Conservation (phyloP, 2,888 invertebrate genomes). For the Dromius quadrimaculatus region DNA sequence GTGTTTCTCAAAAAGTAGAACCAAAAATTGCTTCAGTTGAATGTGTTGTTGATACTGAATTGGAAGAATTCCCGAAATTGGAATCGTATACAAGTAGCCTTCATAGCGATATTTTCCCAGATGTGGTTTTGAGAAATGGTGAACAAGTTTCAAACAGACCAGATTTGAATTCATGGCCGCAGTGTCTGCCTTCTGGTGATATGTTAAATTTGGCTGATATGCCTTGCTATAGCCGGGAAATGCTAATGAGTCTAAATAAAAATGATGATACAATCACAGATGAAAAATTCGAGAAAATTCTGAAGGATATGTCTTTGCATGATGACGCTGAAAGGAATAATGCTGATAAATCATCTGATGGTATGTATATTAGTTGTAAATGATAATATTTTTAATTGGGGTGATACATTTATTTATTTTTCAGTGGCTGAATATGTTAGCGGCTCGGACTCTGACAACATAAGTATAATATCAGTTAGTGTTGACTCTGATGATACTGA, state of each 20-base stretch:
- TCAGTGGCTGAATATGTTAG: conserved; percentile 54
- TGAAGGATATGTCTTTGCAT: conserved; percentile 8
- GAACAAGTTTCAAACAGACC: background rate
- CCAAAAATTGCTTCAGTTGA: background rate
- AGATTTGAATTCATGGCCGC: conserved; percentile 23
- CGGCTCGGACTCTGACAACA: conserved; percentile 62
- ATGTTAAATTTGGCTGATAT: conserved; percentile 19
- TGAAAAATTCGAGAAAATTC: conserved; percentile 24
- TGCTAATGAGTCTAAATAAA: background rate
- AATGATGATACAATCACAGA: conserved; percentile 5
- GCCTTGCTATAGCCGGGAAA: background rate
- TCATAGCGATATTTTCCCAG: conserved; percentile 22
- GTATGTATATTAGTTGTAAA: conserved; percentile 10
- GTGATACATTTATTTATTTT: conserved; percentile 7
- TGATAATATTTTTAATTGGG: background rate
- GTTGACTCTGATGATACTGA: conserved; percentile 58
- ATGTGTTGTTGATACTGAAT: conserved; percentile 13
- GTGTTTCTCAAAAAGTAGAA: background rate
- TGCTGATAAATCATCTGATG: conserved; percentile 6
- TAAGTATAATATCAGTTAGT: conserved; percentile 61
- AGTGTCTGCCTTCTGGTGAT: background rate
- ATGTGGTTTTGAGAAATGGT: background rate
- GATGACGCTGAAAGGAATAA: conserved; percentile 6
- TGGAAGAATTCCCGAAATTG: conserved; percentile 23
- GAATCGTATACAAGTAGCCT: conserved; percentile 32